These are phyloP conservation scores for Heliconius cydno DNA, from an alignment of 2,888 invertebrate species.

Conservation along the genomic window DNA sequence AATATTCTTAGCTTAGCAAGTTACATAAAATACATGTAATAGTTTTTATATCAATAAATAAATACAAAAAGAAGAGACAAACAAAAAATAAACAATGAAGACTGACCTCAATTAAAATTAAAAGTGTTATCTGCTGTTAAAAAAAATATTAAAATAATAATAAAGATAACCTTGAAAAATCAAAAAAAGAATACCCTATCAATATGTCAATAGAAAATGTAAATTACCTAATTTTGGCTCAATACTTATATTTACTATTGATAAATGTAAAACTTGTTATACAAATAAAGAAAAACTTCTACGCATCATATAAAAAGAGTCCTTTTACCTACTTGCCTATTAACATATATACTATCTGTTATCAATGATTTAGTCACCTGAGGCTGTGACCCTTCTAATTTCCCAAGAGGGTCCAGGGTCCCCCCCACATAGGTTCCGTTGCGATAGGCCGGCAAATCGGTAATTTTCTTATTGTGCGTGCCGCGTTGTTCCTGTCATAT, in stretches of 20 bases:
- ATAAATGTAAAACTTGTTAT: neutral
- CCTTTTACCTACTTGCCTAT: neutral
- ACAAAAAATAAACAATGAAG: too few species aligned
- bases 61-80: neutral
- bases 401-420: slow-evolving; percentile 40
- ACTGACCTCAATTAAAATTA: too few species aligned
- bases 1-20: neutral
- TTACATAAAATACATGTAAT: neutral
- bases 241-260: neutral
- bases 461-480: slow-evolving; percentile 46
- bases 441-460: slow-evolving; percentile 40
- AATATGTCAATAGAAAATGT: too few species aligned
- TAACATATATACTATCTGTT: neutral
- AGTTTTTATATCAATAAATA: neutral
- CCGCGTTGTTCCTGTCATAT: slow-evolving; percentile 20
- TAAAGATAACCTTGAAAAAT: too few species aligned
- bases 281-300: too few species aligned
- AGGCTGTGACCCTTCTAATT: slow-evolving; percentile 30
- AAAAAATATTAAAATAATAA: too few species aligned
- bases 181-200: too few species aligned
- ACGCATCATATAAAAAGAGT: neutral
- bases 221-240: neutral
- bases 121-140: too few species aligned
- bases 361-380: slow-evolving; percentile 27
- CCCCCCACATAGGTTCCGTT: slow-evolving; percentile 41